Evolutionary conservation across 2,888 invertebrate genomes (phyloP).

Genomic region (Cantharis lateralis): DNA sequence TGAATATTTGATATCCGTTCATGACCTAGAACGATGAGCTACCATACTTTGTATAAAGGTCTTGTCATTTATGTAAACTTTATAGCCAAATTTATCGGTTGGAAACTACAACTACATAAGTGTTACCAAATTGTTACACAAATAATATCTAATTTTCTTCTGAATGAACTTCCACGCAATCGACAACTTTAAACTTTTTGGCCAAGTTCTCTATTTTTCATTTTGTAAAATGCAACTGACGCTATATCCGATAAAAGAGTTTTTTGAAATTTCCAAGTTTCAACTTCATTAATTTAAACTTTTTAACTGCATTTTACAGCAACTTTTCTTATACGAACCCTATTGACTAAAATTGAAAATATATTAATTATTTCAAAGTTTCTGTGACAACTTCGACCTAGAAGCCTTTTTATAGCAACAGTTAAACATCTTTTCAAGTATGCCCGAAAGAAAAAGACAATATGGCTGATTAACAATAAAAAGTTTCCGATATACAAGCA

Average conservation of each 20-base stretch:
- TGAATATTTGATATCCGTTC: constrained; percentile 36
- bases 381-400: background rate
- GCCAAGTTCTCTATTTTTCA: background rate
- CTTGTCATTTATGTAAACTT: constrained; percentile 35
- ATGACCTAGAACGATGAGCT: constrained; percentile 32
- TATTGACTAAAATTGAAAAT: background rate
- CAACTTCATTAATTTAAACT: constrained; percentile 2
- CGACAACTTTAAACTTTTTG: background rate
- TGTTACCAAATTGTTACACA: constrained; percentile 21
- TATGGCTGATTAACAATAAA: no score
- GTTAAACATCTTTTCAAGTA: no score
- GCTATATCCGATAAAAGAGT: background rate
- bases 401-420: no score
- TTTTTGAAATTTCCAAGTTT: background rate
- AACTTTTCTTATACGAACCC: background rate
- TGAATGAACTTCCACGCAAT: background rate
- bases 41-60: constrained; percentile 17
- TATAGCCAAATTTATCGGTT: constrained; percentile 33
- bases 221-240: background rate
- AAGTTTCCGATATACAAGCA: no score
- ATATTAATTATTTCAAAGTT: background rate
- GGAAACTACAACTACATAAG: constrained; percentile 29
- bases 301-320: background rate
- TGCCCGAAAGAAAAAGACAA: no score
- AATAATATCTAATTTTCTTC: constrained; percentile 1